These are phyloP conservation scores for Eidolon helvum DNA, from an alignment of 2,113 vertebrate genomes.

Conservation along the genomic window DNA sequence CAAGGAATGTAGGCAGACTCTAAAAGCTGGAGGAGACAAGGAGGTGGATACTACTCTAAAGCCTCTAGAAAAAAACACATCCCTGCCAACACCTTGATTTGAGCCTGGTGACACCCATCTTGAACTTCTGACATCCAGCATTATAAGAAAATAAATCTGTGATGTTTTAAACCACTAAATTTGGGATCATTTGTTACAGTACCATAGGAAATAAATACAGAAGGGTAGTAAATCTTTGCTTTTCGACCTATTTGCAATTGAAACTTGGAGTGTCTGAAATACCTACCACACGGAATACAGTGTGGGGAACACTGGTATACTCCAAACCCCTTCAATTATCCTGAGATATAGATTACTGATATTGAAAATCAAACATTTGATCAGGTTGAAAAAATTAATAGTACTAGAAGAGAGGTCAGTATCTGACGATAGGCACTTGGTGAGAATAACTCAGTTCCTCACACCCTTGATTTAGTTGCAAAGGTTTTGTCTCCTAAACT, in stretches of 20 bases:
- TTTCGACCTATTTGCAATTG: neutral
- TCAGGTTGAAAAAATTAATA: neutral
- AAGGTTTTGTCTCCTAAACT: constrained; percentile 7
- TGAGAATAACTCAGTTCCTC: neutral
- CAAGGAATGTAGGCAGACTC: neutral
- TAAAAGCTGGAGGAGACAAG: neutral
- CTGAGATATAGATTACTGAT: neutral
- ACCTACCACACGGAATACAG: neutral
- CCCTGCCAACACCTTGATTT: neutral
- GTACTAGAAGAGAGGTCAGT: neutral
- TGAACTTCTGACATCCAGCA: neutral
- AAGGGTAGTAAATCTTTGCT: neutral
- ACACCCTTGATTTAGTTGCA: neutral
- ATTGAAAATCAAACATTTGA: neutral
- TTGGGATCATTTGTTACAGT: neutral
- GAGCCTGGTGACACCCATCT: neutral
- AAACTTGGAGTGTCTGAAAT: neutral
- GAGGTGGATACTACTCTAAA: neutral
- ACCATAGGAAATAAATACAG: neutral
- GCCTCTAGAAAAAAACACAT: neutral
- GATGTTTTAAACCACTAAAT: neutral
- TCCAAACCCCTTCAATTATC: neutral
- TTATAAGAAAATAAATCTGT: neutral
- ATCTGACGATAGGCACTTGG: neutral
- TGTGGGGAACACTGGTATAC: neutral